Conservation (phyloP, 2,113 vertebrate species). For the Dasypus novemcinctus region DNA sequence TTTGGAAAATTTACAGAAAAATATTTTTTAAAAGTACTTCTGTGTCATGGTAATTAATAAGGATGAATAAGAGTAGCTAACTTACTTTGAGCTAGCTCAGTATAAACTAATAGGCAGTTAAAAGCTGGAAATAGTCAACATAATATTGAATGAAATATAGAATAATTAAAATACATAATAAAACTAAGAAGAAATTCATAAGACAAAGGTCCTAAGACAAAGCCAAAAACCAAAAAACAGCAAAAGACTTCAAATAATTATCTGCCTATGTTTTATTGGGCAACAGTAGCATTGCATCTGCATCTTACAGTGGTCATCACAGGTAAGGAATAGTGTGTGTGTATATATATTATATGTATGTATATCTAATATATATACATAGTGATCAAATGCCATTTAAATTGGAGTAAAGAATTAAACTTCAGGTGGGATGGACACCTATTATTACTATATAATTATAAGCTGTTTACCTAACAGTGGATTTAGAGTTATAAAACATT, state of each 20-base stretch:
- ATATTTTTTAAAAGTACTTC: neutral
- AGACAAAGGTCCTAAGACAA: neutral
- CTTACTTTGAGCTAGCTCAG: neutral
- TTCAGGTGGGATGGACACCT: neutral
- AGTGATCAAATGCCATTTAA: constrained; percentile 18
- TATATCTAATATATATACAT: neutral
- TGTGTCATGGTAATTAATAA: neutral
- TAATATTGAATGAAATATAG: neutral
- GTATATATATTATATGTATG: too few species aligned
- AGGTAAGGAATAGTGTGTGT: neutral
- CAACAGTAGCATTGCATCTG: neutral
- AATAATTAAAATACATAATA: neutral
- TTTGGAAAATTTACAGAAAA: neutral
- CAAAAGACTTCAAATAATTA: neutral
- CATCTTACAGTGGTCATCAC: neutral
- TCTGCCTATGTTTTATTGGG: neutral
- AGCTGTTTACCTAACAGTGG: constrained; percentile 32
- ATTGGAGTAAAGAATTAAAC: constrained; percentile 37
- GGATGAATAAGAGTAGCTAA: neutral
- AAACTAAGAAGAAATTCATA: neutral
- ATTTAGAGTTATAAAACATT: constrained; percentile 50
- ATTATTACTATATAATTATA: constrained; percentile 50
- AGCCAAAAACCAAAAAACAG: neutral
- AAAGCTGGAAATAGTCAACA: neutral
- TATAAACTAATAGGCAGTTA: neutral